These are phyloP conservation scores for Gambelia wislizenii DNA, from an alignment of 2,797 vertebrate genomes.

Conservation along the genomic window DNA sequence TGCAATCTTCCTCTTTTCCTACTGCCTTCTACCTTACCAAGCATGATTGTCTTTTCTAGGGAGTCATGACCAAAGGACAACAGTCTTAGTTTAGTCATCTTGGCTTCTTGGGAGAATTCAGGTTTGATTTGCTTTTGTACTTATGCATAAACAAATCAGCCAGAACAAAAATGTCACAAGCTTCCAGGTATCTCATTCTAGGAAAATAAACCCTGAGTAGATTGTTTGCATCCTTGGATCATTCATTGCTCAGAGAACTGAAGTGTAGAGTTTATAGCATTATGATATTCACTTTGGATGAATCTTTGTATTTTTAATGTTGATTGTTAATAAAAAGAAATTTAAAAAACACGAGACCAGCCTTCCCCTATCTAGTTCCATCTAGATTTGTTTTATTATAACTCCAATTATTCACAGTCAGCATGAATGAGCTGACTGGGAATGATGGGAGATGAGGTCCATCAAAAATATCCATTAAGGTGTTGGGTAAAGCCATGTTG, in stretches of 20 bases:
- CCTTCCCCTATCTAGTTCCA: background rate
- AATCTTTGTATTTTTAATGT: no score
- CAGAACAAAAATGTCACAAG: background rate
- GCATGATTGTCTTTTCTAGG: no score
- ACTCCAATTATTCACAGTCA: background rate
- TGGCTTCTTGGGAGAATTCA: no score
- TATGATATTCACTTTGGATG: no score
- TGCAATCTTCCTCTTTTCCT: no score
- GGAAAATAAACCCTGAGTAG: background rate
- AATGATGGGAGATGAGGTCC: background rate
- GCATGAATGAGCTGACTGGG: no score
- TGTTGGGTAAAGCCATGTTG: background rate
- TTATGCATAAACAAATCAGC: background rate
- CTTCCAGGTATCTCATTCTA: background rate
- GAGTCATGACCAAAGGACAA: no score
- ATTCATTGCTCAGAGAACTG: background rate
- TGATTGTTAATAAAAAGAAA: no score
- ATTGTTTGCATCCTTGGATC: background rate
- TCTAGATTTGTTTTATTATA: no score
- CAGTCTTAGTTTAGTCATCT: no score
- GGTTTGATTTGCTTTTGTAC: no score
- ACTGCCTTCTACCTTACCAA: no score
- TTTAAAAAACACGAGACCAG: background rate
- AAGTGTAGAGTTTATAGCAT: background rate
- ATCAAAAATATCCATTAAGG: background rate